Conservation (phyloP, 2,113 vertebrate genomes). For the Campylorhamphus procurvoides region DNA sequence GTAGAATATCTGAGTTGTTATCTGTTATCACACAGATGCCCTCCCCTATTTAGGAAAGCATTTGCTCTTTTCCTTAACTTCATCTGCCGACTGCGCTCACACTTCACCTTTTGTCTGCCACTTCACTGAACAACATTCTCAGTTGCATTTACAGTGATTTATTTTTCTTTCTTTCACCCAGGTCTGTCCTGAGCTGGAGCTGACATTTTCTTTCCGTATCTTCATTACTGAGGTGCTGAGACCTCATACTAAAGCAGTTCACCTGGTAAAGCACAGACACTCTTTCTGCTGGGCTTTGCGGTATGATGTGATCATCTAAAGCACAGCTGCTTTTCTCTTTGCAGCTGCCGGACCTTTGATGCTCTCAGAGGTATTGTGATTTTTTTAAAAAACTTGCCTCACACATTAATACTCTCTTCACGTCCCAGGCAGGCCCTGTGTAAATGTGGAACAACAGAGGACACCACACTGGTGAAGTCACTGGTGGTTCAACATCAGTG, state of each 20-base stretch:
- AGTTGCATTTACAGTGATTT: background rate
- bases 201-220: background rate
- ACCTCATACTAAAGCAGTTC: background rate
- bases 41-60: background rate
- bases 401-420: background rate
- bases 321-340: background rate
- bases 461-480: background rate
- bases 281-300: background rate
- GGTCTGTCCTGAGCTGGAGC: background rate
- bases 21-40: background rate
- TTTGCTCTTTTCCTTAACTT: background rate
- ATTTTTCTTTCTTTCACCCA: background rate
- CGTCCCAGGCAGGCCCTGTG: rapidly evolving
- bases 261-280: background rate
- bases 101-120: background rate
- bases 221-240: background rate
- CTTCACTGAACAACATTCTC: background rate
- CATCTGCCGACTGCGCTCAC: background rate
- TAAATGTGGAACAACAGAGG: background rate
- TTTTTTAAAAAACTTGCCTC: background rate
- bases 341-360: background rate
- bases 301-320: background rate
- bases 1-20: background rate
- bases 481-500: background rate
- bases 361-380: background rate